Base-by-base conservation (phyloP, 2,888 invertebrate species). In the Lamellibrachia columna region DNA sequence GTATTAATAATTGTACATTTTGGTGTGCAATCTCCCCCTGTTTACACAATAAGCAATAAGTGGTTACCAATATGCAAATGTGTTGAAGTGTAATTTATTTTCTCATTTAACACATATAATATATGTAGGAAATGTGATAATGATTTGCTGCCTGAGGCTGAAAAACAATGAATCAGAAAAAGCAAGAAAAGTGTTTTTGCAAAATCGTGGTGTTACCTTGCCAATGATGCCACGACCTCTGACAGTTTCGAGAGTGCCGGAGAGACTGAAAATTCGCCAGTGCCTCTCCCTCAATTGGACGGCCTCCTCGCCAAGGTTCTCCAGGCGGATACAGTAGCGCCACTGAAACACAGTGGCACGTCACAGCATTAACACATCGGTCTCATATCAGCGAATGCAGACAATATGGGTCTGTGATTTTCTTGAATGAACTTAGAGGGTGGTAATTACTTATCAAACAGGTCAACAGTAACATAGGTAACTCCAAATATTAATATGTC, bases 171-270 rank as follows among this genome's bases (percentile, higher is more conserved):
- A 92, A 22, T 7, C 52, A 52, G 15, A 91, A 28, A 91, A 58
- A 40, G 53, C 90, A 92, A 90, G 15, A 91, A 40, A 75, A 28
- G 1, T 7, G 15, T 90, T 91, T 7, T 40, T 75, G 75, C n/a
- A 22, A 3, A 6, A 40, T 40, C 93, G 22, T 15, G 40, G 40
- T 40, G 22, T 53, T 60, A 97, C 96, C 95, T 96, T 99, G 0
- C 99, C 99, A n/a, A 99, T 99, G 92, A 99, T 99, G 90, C 99
- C 99, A 95, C 99, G 97, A 0, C 99, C 99, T 94, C 99, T 97
- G 2, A 97, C 97, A 0, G 99, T 99, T 97, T 99, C 99, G 95
- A 99, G 97, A 22, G 99, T 99, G n/a, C 97, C 97, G 60, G 97
- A 96, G 93, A 99, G 97, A 90, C 99, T 99, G 97, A 99, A 99